Evolutionary conservation across 2,113 vertebrate species (phyloP).

Genomic region (Bubo scandiacus): DNA sequence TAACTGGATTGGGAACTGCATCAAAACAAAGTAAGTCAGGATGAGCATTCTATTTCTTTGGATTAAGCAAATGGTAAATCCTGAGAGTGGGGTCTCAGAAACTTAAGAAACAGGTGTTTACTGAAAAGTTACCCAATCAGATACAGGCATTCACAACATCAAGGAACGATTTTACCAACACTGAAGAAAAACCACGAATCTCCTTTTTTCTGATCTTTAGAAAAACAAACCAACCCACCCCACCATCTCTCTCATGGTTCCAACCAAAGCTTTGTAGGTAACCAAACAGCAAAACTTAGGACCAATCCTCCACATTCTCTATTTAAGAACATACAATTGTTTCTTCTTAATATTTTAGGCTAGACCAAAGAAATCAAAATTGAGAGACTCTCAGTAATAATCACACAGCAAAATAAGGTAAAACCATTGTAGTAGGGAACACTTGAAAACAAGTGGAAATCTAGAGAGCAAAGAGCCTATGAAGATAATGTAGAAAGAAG

Average conservation of each 20-base stretch:
- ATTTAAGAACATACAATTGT: background rate
- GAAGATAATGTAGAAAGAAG: background rate
- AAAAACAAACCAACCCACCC: background rate
- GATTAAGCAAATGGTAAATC: background rate
- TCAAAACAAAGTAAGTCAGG: background rate
- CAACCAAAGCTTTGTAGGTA: background rate
- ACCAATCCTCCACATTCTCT: background rate
- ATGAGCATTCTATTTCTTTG: background rate
- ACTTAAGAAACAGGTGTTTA: background rate
- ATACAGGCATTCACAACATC: background rate
- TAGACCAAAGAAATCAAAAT: background rate
- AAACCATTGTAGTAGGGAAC: background rate
- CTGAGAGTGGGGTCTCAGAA: background rate
- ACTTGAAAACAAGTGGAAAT: background rate
- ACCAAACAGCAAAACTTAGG: background rate
- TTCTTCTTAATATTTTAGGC: background rate
- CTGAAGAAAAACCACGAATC: background rate
- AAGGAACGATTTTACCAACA: background rate
- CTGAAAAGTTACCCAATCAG: background rate
- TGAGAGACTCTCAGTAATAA: background rate
- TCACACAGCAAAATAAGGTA: background rate
- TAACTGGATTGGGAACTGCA: background rate
- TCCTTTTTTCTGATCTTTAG: background rate
- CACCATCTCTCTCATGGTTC: background rate
- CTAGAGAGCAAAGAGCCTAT: background rate